These are phyloP conservation scores for Calidris pygmaea DNA, from an alignment of 2,113 vertebrate species.

Conservation along the genomic window DNA sequence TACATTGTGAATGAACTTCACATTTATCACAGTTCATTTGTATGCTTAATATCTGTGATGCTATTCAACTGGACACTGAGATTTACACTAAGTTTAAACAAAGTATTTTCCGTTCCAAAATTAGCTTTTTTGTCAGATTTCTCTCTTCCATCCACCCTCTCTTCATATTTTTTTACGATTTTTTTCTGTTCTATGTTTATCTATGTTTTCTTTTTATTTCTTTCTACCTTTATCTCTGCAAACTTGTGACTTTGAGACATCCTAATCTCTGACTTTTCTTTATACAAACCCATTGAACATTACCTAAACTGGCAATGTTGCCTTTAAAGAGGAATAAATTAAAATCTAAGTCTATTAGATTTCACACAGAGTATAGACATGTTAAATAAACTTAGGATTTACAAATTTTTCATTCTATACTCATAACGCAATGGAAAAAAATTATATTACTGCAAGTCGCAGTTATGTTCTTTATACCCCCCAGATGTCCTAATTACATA, in stretches of 20 bases:
- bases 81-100: slow-evolving; percentile 6
- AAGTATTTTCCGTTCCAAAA: neutral
- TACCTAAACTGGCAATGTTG: slow-evolving; percentile 39
- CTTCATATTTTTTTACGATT: neutral
- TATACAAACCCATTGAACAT: slow-evolving; percentile 20
- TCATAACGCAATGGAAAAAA: neutral
- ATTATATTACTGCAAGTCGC: neutral
- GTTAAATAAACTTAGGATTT: neutral
- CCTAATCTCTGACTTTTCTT: slow-evolving; percentile 31
- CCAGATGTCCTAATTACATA: neutral
- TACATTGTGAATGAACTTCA: neutral
- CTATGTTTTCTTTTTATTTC: neutral
- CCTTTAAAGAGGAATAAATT: neutral
- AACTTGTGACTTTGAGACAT: neutral
- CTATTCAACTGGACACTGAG: neutral
- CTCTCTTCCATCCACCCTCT: neutral
- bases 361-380: neutral
- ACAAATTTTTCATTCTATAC: neutral
- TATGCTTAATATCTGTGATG: neutral
- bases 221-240: neutral
- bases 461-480: neutral
- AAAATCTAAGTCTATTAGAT: neutral
- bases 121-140: neutral
- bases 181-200: neutral
- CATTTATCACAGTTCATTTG: neutral